phyloP scores from a whole-genome alignment of 2,888 invertebrate species.

The Drosophila melanosoma region DNA sequence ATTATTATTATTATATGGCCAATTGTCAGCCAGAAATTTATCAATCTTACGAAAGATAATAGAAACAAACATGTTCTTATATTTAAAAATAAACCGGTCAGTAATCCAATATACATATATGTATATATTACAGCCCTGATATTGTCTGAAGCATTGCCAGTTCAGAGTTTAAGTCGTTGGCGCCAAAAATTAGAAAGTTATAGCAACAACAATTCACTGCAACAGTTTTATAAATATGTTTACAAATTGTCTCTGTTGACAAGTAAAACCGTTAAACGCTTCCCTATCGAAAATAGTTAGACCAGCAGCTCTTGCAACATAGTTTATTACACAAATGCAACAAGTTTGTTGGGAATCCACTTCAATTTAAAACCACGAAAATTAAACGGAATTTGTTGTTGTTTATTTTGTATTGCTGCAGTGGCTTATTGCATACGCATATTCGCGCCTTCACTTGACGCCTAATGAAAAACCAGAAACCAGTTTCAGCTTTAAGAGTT shows the following conservation, averaged over 20 bases:
- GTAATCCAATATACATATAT: not conserved
- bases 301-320: constrained; percentile 25
- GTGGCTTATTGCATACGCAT: constrained; percentile 63
- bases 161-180: constrained; percentile 8
- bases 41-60: not conserved
- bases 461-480: constrained; percentile 59
- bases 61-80: not conserved
- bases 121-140: constrained; percentile 29
- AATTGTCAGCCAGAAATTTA: not conserved
- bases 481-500: constrained; percentile 65
- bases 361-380: constrained; percentile 39
- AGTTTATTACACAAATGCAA: constrained; percentile 26
- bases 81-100: not conserved
- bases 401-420: constrained; percentile 15
- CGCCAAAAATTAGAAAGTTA: constrained; percentile 8
- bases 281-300: constrained; percentile 59
- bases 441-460: constrained; percentile 64
- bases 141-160: constrained; percentile 4
- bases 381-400: constrained; percentile 39
- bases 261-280: constrained; percentile 45
- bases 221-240: not conserved
- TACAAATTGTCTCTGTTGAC: constrained; percentile 35
- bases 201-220: not conserved
- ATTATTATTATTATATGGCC: not conserved
- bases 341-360: constrained; percentile 24